Base-by-base conservation (phyloP, 1,140 invertebrate genomes). In the Neodiprion virginianus region DNA sequence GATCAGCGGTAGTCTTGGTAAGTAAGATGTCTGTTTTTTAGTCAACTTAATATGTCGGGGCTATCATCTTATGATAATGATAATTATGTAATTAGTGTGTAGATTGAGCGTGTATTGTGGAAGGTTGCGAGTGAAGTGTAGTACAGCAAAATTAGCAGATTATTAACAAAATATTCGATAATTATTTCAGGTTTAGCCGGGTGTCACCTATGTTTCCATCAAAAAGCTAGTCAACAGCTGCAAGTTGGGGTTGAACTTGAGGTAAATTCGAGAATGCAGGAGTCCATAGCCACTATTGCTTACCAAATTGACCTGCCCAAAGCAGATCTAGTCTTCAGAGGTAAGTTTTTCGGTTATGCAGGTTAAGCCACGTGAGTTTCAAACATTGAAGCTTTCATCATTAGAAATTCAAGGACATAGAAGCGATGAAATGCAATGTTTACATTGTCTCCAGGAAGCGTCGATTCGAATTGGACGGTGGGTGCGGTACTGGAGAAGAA, bases 261-360 rank as follows among this genome's bases (percentile, higher is more conserved):
- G 86, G 94, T 96, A 9, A 97, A 96, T 85, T 91, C 95, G 74
- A 90, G 96, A 83, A 93, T 96, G 83, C 94, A 96, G 85, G 98
- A 99, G 87, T 95, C 96, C 7, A 93, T 95, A n/a, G 96, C 96
- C 49, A 96, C 96, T 1, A 91, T 99, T 78, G 98, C 94, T 21
- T 99, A 99, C 88, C 97, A 99, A 89, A 92, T 98, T 72, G 98
- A 99, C 88, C 90, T 99, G 86, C 97, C 97, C 21, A 98, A 98
- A 88, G 97, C 97, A 68, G 97, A 98, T 88, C 90, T 98, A 77
- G 92, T 95, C 9, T 98, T 99, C 85, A 95, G 93, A 94, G 97
- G 97, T 97, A 87, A 78, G 53, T 21, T 21, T 21, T 21, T 21
- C 17, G 17, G 17, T 21, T 21, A 0, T 0, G 17, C 14, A 70